Evolutionary conservation across 2,113 vertebrate genomes (phyloP), one percentile per base, ranked within the genome.

Genomic region (Xiphophorus couchianus): DNA sequence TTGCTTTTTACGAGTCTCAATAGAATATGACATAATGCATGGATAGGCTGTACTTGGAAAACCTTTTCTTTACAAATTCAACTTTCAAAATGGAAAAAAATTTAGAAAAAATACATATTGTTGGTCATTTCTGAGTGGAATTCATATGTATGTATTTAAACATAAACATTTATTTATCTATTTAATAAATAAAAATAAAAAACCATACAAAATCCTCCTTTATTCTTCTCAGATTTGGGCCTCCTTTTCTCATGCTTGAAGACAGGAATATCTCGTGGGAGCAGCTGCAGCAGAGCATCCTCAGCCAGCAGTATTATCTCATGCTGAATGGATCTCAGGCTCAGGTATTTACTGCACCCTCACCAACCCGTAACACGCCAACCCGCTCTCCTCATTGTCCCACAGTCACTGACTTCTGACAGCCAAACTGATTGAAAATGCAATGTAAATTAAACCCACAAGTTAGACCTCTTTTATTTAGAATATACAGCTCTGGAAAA

Each of bases 251-350:
- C 85, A 89, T 97, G 80, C 80, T 86, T 30, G 97, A 97, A 87
- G 97, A 98, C 85, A 94, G 96, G 71, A 86, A 85, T 4, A 15
- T 95, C 69, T 96, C 96, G 30, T 98, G 97, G 97, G 94, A 94
- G 33, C 96, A 97, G 90, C 94, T 99, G 10, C 95, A 96, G 87
- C 96, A 96, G 82, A 92, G 93, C 82, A 92, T 99, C 86, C 94
- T 98, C 84, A 95, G 91, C 86, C 96, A 96, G 80, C 92, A 97
- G 82, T 93, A 88, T 84, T 94, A 91, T 62, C 92, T 98, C 83
- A 96, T 97, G 96, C 93, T 88, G 80, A 96, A 84, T 25, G 94
- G 96, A 75, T 88, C 92, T 54, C 93, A 92, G 85, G 84, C 90
- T 76, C 87, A 94, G 93, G 92, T 93, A 88, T 80, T 66, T 13